Evolutionary conservation across 2,797 vertebrate genomes (phyloP).

Genomic region (Myotis planiceps): DNA sequence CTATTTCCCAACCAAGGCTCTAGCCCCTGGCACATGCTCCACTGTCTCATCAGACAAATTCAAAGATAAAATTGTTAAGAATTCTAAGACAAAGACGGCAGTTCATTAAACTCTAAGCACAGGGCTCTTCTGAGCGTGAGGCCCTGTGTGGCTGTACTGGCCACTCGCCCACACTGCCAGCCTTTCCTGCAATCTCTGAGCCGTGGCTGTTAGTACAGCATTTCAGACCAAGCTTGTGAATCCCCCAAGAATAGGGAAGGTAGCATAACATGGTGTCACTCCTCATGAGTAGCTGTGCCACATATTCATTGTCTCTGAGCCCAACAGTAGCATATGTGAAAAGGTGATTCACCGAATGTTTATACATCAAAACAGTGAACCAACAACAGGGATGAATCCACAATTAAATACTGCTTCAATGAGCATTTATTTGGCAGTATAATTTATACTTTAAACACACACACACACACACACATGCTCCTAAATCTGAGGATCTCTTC

Average conservation of each 20-base stretch:
- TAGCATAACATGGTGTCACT: not conserved
- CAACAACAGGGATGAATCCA: not conserved
- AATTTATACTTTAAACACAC: not conserved
- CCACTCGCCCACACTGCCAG: not conserved
- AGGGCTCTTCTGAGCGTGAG: not conserved
- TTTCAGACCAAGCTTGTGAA: not conserved
- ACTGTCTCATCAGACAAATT: not conserved
- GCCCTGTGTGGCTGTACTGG: not conserved
- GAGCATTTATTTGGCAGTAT: not conserved
- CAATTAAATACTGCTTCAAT: not conserved
- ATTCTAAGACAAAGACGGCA: not conserved
- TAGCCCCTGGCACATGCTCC: not conserved
- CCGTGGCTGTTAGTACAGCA: not conserved
- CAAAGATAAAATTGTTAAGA: not conserved
- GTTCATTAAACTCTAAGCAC: not conserved
- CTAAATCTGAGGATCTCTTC: not conserved
- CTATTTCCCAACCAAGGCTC: not conserved
- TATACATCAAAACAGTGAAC: not conserved
- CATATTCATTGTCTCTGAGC: not conserved
- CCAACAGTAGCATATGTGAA: not conserved
- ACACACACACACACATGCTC: not conserved
- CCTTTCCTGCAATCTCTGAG: not conserved
- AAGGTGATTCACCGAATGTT: not conserved
- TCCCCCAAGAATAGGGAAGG: not conserved
- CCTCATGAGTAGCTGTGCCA: no score